Evolutionary conservation across 2,797 vertebrate genomes (phyloP).

Genomic region (Crypturellus tataupa): DNA sequence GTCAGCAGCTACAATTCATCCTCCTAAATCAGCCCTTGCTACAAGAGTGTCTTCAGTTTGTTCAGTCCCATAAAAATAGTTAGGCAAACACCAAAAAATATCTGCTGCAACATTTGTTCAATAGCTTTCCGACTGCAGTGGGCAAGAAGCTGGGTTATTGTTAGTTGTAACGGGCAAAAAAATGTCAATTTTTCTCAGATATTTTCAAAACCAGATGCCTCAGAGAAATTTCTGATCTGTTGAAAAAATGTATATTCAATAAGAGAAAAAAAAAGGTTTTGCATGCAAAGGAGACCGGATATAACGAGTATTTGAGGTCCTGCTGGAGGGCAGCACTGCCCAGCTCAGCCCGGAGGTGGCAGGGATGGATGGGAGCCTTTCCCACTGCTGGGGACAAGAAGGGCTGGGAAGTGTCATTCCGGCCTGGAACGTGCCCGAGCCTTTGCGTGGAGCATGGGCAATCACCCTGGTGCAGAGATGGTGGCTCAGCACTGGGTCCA

Average conservation of each 20-base stretch:
- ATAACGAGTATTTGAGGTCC: neutral
- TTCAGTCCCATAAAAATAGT: neutral
- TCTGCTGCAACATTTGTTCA: slow-evolving; percentile 16
- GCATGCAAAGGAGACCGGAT: neutral
- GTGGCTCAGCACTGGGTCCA: too few relatives aligned
- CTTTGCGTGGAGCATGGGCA: too few relatives aligned
- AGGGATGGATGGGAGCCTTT: fast-evolving
- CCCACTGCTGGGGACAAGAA: fast-evolving
- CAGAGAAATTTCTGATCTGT: neutral
- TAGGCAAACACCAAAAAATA: neutral
- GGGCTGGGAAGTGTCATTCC: neutral
- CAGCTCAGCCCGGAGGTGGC: neutral
- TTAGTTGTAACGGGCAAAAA: slow-evolving; percentile 29
- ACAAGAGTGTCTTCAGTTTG: slow-evolving; percentile 16
- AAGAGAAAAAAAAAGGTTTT: neutral
- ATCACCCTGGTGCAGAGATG: neutral
- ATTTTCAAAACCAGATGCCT: slow-evolving; percentile 50
- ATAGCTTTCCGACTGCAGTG: neutral
- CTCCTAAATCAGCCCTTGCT: neutral
- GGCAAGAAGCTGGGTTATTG: slow-evolving; percentile 24
- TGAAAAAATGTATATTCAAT: neutral
- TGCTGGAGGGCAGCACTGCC: neutral
- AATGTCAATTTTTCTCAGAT: neutral
- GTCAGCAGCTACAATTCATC: neutral
- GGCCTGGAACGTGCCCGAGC: neutral